phyloP scores from a whole-genome alignment of 2,113 vertebrate species.

The Orcinus orca region DNA sequence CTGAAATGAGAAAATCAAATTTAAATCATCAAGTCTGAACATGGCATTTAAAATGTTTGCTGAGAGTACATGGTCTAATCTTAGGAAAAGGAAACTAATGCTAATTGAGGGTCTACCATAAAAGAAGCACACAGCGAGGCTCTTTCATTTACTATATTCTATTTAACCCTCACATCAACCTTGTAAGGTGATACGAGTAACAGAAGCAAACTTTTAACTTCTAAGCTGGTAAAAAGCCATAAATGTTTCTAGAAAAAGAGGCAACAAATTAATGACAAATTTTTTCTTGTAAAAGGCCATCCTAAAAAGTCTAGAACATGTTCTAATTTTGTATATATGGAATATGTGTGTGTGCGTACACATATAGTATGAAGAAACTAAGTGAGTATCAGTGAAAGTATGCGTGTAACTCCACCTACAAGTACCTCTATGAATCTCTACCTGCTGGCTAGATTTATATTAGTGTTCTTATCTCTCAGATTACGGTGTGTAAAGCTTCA shows the following conservation, averaged over 20 bases:
- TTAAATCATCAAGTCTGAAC: constrained; percentile 75
- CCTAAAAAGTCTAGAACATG: background rate
- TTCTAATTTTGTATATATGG: background rate
- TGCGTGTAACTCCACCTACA: background rate
- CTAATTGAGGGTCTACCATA: background rate
- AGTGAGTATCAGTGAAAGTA: background rate
- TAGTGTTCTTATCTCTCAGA: background rate
- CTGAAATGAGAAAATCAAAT: constrained; percentile 81
- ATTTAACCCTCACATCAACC: background rate
- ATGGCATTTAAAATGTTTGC: constrained; percentile 69
- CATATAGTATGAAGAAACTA: background rate
- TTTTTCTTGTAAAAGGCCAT: background rate
- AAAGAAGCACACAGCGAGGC: background rate
- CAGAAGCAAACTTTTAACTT: constrained; percentile 28
- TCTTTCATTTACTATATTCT: background rate
- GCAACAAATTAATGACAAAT: background rate
- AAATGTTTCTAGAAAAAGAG: constrained; percentile 30
- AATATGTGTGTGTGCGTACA: background rate
- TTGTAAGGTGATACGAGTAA: background rate
- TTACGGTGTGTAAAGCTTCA: background rate
- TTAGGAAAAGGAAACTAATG: constrained; percentile 62
- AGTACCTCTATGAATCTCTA: background rate
- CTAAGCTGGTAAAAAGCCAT: constrained; percentile 36
- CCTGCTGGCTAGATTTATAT: background rate
- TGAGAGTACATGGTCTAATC: constrained; percentile 63